Conservation (phyloP, 2,113 vertebrate species). For the Stegostoma tigrinum region DNA sequence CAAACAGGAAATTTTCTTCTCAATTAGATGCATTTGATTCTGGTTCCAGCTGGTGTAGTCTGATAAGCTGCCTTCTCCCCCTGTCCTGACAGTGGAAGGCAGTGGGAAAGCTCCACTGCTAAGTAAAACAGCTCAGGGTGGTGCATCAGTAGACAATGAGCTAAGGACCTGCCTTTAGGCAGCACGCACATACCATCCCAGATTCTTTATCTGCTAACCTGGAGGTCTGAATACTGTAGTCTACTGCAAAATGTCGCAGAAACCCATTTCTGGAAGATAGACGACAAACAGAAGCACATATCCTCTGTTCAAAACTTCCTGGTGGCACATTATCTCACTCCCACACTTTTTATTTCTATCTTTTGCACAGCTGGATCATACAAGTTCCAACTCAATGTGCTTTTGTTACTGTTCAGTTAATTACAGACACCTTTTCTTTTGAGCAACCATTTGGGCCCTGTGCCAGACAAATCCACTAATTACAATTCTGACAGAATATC, state of each 20-base stretch:
- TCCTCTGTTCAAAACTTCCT: neutral
- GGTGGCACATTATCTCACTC: neutral
- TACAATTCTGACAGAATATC: neutral
- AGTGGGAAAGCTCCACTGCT: neutral
- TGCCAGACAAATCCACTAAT: slow-evolving; percentile 12
- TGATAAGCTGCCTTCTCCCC: neutral
- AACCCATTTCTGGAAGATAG: neutral
- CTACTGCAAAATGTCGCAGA: neutral
- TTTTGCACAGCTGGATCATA: neutral
- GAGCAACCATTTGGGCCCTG: neutral
- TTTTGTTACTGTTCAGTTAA: neutral
- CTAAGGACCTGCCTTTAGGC: neutral
- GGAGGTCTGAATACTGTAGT: neutral
- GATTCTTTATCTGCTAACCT: neutral
- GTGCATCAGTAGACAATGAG: neutral
- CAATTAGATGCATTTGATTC: neutral
- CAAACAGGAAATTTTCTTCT: neutral
- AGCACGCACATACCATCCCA: neutral
- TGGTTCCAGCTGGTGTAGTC: neutral
- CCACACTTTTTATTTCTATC: neutral
- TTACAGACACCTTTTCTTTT: neutral
- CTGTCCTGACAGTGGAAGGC: neutral
- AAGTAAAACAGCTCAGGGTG: neutral
- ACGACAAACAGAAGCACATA: neutral
- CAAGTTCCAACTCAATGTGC: neutral